A percentile compares a stretch with the other conserved stretches of the same genome.
phyloP scores from a whole-genome alignment of 2,113 vertebrate species.

The Protobothrops flavoviridis region DNA sequence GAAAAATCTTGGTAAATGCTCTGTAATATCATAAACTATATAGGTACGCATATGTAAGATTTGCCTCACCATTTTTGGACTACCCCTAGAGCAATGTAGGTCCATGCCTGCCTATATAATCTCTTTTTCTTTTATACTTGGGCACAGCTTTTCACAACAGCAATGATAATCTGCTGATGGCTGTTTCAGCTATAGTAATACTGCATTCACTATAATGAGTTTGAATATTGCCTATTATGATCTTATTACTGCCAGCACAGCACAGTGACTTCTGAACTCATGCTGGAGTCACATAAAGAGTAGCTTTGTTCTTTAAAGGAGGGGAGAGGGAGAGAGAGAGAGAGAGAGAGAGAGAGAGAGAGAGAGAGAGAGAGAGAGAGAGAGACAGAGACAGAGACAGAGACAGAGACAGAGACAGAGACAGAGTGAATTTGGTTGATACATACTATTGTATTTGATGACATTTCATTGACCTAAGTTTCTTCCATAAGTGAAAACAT shows the following conservation, averaged over 20 bases:
- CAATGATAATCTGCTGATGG: not conserved
- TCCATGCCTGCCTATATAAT: not conserved
- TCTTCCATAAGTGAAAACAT: not conserved
- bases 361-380: no score
- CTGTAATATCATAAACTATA: not conserved
- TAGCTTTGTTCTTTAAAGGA: not conserved
- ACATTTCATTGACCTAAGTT: not conserved
- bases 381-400: no score
- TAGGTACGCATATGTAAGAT: not conserved
- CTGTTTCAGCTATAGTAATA: not conserved
- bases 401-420: no score
- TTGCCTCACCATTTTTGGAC: not conserved
- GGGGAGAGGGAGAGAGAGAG: accelerated
- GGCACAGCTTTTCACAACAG: not conserved
- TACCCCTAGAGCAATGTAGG: not conserved
- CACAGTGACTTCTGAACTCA: not conserved
- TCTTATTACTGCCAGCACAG: not conserved
- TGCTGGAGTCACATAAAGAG: not conserved
- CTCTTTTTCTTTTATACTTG: not conserved
- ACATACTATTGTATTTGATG: not conserved
- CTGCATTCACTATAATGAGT: not conserved
- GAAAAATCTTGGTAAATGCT: not conserved
- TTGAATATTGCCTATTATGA: not conserved
- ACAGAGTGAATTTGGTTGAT: not conserved
- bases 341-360: not conserved